Percentiles rank a stretch among this genome's conserved stretches.
Conservation (phyloP, 1,140 invertebrate genomes). For the Melitaea cinxia region DNA sequence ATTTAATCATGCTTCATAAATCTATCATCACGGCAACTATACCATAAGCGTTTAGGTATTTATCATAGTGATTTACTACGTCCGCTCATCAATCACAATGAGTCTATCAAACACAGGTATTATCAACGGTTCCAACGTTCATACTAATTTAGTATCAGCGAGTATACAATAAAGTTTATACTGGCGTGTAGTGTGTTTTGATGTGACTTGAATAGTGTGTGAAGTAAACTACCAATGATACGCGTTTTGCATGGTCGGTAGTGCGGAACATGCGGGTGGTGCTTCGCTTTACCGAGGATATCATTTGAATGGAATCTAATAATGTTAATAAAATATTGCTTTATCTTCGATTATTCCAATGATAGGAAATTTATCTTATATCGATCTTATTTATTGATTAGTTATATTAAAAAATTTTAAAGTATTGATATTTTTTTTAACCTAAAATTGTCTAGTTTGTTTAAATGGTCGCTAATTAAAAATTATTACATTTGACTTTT, state of each 20-base stretch:
- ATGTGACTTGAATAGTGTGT: conserved; percentile 9
- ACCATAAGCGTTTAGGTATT: conserved; percentile 36
- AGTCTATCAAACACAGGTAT: conserved; percentile 37
- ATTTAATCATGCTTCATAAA: conserved; percentile 36
- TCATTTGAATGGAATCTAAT: not conserved
- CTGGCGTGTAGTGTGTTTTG: conserved; percentile 13
- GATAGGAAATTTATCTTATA: not conserved
- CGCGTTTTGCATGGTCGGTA: conserved; percentile 49
- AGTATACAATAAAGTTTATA: conserved; percentile 27
- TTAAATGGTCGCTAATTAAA: too few relatives aligned
- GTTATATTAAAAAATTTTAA: too few relatives aligned
- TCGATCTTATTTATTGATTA: not conserved
- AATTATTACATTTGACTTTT: too few relatives aligned
- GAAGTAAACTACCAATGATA: conserved; percentile 46
- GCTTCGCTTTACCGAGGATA: conserved; percentile 29
- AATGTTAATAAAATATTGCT: not conserved
- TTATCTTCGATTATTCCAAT: not conserved
- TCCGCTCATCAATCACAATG: conserved; percentile 47
- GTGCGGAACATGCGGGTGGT: conserved; percentile 48
- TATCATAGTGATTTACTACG: conserved; percentile 41
- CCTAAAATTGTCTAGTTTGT: too few relatives aligned
- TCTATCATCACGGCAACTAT: conserved; percentile 37
- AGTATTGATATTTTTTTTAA: too few relatives aligned
- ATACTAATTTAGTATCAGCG: conserved; percentile 20
- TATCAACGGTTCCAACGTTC: conserved; percentile 12